Evolutionary conservation across 2,113 vertebrate genomes (phyloP).

Genomic region (Galbula dea): DNA sequence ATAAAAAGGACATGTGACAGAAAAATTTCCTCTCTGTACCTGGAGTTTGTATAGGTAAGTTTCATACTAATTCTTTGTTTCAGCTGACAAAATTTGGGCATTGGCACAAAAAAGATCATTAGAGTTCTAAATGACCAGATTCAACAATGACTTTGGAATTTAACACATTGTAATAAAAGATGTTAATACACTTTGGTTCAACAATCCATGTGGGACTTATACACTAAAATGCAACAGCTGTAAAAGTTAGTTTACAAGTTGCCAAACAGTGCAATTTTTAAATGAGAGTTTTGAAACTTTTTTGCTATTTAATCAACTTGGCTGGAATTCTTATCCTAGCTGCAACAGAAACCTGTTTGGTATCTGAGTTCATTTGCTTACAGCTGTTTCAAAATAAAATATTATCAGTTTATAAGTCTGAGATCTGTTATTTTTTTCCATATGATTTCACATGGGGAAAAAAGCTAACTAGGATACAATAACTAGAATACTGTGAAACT

Average conservation of each 20-base stretch:
- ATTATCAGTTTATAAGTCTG: not conserved
- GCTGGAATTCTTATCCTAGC: not conserved
- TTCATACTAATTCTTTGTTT: not conserved
- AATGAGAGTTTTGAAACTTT: not conserved
- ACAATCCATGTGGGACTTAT: not conserved
- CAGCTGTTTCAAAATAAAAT: not conserved
- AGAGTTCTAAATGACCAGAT: not conserved
- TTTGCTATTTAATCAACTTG: not conserved
- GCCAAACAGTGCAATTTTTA: not conserved
- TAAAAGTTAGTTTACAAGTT: not conserved
- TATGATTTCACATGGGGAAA: not conserved
- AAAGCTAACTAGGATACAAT: not conserved
- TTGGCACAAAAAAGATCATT: not conserved
- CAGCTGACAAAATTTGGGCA: not conserved
- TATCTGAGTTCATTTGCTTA: not conserved
- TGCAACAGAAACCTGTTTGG: not conserved
- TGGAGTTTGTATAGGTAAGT: slow-evolving; percentile 42
- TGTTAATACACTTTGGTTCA: not conserved
- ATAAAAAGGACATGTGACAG: not conserved
- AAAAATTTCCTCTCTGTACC: not conserved
- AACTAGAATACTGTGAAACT: too few species aligned
- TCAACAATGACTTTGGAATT: not conserved
- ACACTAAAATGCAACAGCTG: not conserved
- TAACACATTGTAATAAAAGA: not conserved
- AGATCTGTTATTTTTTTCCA: not conserved